phyloP scores from a whole-genome alignment of 2,113 vertebrate genomes.

The Ondatra zibethicus region DNA sequence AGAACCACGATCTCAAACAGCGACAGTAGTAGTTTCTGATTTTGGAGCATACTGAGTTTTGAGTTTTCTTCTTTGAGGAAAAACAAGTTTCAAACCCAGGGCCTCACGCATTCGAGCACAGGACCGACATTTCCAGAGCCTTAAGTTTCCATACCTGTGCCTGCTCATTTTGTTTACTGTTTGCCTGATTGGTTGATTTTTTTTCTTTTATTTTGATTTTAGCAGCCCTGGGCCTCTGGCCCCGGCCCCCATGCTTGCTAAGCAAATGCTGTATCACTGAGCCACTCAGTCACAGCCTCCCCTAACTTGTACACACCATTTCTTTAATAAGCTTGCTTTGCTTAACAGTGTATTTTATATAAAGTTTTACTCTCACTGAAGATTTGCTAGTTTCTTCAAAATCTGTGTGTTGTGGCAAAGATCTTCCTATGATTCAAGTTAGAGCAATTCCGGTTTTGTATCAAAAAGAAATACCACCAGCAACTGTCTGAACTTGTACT shows the following conservation, averaged over 20 bases:
- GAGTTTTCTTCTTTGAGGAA: not conserved
- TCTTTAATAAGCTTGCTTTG: constrained; percentile 31
- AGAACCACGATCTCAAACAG: not conserved
- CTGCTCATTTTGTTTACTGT: not conserved
- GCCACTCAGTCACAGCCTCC: not conserved
- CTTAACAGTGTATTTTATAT: not conserved
- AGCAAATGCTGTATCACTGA: not conserved
- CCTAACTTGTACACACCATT: not conserved
- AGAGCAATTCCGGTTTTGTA: constrained; percentile 56
- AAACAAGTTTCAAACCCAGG: not conserved
- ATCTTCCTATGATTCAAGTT: constrained; percentile 62
- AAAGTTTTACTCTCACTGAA: not conserved
- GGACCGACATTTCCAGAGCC: not conserved
- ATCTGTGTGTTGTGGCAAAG: not conserved
- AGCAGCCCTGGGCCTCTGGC: not conserved
- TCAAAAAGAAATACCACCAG: constrained; percentile 61
- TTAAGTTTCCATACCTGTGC: not conserved
- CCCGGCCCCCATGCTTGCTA: not conserved
- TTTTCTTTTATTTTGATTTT: not conserved
- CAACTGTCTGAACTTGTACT: constrained; percentile 74
- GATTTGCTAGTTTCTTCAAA: constrained; percentile 40
- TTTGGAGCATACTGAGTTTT: not conserved
- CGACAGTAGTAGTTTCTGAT: not conserved
- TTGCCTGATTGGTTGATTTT: not conserved
- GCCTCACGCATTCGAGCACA: no score